Base-by-base conservation (phyloP, 2,888 invertebrate genomes). In the Parthenolecanium corni region DNA sequence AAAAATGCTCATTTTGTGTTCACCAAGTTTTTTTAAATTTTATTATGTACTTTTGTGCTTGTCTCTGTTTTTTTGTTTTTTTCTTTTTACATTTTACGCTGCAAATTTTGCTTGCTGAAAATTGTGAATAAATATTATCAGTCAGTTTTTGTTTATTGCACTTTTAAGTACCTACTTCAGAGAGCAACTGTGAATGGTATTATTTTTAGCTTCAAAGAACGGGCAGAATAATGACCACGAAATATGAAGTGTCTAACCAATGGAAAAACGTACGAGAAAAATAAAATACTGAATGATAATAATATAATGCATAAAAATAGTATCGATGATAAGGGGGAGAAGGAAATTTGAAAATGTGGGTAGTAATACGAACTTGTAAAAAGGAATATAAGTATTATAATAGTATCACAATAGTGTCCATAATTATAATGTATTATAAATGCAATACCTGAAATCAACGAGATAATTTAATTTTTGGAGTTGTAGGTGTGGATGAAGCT, bases 401-500 rank as follows among this genome's bases (percentile, higher is more conserved):
- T 23, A 20, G 12, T 14, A 2, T 23, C 23, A 49, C 14, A 14
- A 9, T 12, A 1, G 23, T 21, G 14, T n/a, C n/a, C n/a, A n/a
- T n/a, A 23, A 20, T 49, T 6, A 20, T 49, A 5, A 49, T 49
- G 21, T 21, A 6, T 31, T 31, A 31, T 31, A 9, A 31, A 31
- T 6, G 31, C n/a, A 31, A 31, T 31, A 31, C 9, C 31, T 31
- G 31, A 31, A 31, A 31, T 31, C 9, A 31, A 4, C 31, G 31
- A 21, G 49, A 14, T 12, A 23, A 16, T 42, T 53, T 63, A 63
- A 18, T 63, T 47, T 63, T 63, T 16, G 53, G 63, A 9, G 53
- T 44, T 6, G 53, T 21, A 1, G 63, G 63, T 2, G 53, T 53
- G 4, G 63, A 53, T 74, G 64, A 73, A 65, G 78, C 78, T 69